Conservation (phyloP, 2,797 vertebrate species). For the Euthynnus affinis region DNA sequence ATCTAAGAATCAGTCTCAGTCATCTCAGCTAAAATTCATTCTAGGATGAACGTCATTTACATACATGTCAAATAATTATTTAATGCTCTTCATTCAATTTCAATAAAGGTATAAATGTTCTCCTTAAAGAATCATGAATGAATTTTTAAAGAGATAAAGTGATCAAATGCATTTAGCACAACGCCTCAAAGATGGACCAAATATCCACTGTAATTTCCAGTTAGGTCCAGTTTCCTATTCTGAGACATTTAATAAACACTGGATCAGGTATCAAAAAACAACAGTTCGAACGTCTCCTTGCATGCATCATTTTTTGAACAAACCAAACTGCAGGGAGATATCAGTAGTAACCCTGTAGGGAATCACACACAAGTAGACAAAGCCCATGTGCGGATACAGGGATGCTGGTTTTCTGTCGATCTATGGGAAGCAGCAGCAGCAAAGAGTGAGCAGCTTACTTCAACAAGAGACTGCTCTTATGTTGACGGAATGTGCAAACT, state of each 20-base stretch:
- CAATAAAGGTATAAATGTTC: not conserved
- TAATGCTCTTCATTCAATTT: not conserved
- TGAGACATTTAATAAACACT: not conserved
- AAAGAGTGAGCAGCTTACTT: not conserved
- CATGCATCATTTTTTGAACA: too few relatives aligned
- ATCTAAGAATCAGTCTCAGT: not conserved
- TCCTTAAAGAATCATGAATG: not conserved
- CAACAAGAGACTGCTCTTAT: not conserved
- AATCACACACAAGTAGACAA: too few relatives aligned
- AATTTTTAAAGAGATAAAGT: not conserved
- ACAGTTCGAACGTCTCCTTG: too few relatives aligned
- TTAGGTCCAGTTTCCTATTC: not conserved
- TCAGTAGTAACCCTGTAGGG: too few relatives aligned
- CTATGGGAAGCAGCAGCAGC: too few relatives aligned
- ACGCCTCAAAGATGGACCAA: not conserved
- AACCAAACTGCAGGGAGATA: too few relatives aligned
- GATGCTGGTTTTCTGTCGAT: too few relatives aligned
- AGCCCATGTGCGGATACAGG: too few relatives aligned
- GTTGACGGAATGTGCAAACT: not conserved
- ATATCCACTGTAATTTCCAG: not conserved
- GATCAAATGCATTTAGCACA: not conserved
- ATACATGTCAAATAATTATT: not conserved
- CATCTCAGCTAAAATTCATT: not conserved
- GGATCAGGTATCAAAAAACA: not conserved
- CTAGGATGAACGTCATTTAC: not conserved